Evolutionary conservation across 2,888 invertebrate genomes (phyloP), one percentile per base, ranked within the genome.

Genomic region (Epinotia nisella): DNA sequence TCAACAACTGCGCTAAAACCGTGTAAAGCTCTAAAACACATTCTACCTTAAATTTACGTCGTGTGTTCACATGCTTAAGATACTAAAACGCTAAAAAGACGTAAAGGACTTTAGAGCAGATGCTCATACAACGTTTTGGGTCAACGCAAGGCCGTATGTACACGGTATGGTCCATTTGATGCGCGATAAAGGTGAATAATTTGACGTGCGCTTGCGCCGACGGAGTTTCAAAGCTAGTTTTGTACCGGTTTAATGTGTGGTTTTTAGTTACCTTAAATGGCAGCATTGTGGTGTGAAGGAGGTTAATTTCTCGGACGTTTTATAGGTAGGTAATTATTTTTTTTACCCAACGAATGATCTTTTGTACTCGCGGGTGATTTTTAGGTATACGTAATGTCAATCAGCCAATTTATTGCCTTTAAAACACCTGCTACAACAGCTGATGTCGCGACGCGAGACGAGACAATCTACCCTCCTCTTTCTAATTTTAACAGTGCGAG

Each of bases 151-250:
- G 45, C 24, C 39, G 17, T 49, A 61, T 29, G 29, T 45, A 45
- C 45, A 49, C 51, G 53, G 53, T 65, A 53, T 17, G 35, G 66
- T 64, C 53, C 66, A 58, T 58, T 59, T 71, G 70, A 67, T 68
- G 45, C n/a, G 59, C 62, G 67, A 72, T 67, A 62, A 61, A 17
- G 21, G 61, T 61, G 61, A 70, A 55, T 70, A 39, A 70, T 70
- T 39, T 53, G 61, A 60, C 55, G 39, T 61, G 61, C 60, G 61
- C 41, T 3, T 7, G 15, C 67, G 55, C 19, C 29, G 45, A 4
- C 35, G 13, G 24, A 29, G 49, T 49, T 49, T 62, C 49, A 62
- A 49, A 29, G 62, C 24, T 21, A 58, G 45, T 55, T 56, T 61
- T 21, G 35, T 49, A 51, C 61, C 55, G 55, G 66, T 56, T 71